These are phyloP conservation scores for Saturnia japonica DNA, from an alignment of 2,888 invertebrate species.

Conservation along the genomic window DNA sequence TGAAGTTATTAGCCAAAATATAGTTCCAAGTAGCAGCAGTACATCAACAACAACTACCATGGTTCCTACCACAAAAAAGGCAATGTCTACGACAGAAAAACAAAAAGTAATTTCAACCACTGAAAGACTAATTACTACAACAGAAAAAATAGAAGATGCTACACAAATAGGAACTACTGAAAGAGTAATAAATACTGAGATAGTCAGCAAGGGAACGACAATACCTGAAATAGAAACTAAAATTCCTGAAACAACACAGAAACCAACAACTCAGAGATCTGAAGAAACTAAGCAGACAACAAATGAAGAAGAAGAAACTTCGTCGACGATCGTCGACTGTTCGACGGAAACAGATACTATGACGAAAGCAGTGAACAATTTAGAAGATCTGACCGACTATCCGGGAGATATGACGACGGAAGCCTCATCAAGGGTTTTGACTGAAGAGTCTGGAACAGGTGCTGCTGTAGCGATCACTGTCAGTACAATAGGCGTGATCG, in stretches of 20 bases:
- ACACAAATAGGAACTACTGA: background rate
- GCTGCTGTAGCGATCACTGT: conserved; percentile 91
- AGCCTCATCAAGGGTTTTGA: conserved; percentile 53
- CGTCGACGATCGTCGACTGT: conserved; percentile 25
- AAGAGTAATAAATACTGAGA: background rate
- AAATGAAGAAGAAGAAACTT: background rate
- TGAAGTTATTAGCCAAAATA: conserved; percentile 58
- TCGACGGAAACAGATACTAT: conserved; percentile 41
- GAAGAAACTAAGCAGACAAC: conserved; percentile 10
- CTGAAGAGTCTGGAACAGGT: conserved; percentile 80
- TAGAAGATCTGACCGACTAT: conserved; percentile 58
- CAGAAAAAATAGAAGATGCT: background rate
- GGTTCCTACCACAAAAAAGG: conserved; percentile 32
- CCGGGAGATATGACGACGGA: conserved; percentile 63
- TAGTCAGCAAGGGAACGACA: background rate
- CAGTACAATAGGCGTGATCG: conserved; percentile 90
- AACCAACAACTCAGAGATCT: conserved; percentile 21
- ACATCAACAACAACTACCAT: conserved; percentile 16
- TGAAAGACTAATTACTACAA: conserved; percentile 17
- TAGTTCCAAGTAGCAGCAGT: conserved; percentile 20
- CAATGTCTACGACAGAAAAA: conserved; percentile 28
- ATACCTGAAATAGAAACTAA: background rate
- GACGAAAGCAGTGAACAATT: conserved; percentile 51
- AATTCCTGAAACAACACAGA: conserved; percentile 28
- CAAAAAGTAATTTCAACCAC: conserved; percentile 33